Evolutionary conservation across 2,113 vertebrate species (phyloP).

Genomic region (Pyrgilauda ruficollis): DNA sequence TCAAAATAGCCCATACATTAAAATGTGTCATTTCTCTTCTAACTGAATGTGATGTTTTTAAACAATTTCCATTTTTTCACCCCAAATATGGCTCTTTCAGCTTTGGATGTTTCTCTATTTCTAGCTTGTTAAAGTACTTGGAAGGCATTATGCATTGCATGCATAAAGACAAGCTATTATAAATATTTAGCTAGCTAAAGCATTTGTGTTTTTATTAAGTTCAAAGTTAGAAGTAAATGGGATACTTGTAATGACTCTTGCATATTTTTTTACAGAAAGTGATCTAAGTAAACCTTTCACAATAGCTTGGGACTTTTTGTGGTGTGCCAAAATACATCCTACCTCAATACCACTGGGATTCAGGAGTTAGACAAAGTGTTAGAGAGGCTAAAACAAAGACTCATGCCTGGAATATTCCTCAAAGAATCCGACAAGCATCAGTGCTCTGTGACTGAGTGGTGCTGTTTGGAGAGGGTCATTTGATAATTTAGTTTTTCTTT

Average conservation of each 20-base stretch:
- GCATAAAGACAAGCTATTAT: slow-evolving; percentile 24
- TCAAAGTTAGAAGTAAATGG: slow-evolving; percentile 4
- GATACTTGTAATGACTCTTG: background rate
- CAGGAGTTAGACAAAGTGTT: background rate
- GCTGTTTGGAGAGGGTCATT: background rate
- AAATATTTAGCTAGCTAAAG: slow-evolving; percentile 61
- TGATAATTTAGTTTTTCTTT: background rate
- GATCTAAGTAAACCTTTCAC: background rate
- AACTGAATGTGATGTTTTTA: slow-evolving; percentile 7
- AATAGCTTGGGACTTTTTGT: background rate
- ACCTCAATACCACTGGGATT: background rate
- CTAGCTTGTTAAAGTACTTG: slow-evolving; percentile 49
- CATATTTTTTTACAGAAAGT: background rate
- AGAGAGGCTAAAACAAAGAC: background rate
- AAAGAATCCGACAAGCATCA: background rate
- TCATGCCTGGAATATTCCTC: background rate
- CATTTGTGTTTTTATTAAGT: slow-evolving; percentile 23
- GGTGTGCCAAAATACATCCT: background rate
- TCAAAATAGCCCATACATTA: slow-evolving; percentile 33
- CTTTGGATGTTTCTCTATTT: slow-evolving; percentile 45
- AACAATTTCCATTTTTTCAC: slow-evolving; percentile 55
- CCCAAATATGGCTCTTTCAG: slow-evolving; percentile 46
- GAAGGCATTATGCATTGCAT: slow-evolving; percentile 11
- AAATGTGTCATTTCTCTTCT: slow-evolving; percentile 29
- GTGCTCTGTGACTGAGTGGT: background rate